Evolutionary conservation across 2,888 invertebrate genomes (phyloP).

Genomic region (Cerceris rybyensis): DNA sequence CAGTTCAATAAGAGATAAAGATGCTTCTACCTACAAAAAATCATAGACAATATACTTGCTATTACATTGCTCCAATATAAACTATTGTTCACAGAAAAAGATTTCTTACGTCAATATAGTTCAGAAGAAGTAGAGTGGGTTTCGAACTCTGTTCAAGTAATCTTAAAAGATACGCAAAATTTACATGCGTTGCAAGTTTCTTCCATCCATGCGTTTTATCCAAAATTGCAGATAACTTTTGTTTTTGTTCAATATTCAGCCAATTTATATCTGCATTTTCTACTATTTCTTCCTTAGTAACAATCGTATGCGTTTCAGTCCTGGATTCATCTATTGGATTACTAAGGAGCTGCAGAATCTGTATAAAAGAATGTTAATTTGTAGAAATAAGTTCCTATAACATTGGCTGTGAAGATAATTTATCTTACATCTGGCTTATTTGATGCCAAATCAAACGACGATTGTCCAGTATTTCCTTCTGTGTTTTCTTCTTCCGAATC

Average conservation of each 20-base stretch:
- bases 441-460: slow-evolving; percentile 81
- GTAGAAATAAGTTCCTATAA: background rate
- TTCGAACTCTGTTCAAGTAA: slow-evolving; percentile 82
- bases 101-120: slow-evolving; percentile 79
- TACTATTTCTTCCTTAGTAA: slow-evolving; percentile 65
- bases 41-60: slow-evolving; percentile 15
- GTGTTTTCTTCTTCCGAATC: slow-evolving; percentile 74
- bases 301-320: background rate
- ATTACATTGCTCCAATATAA: too few species aligned
- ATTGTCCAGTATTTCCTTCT: slow-evolving; percentile 71
- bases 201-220: slow-evolving; percentile 85
- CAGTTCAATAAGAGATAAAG: slow-evolving; percentile 67
- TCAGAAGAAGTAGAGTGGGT: slow-evolving; percentile 84
- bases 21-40: slow-evolving; percentile 65
- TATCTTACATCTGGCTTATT: slow-evolving; percentile 74
- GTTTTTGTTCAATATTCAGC: slow-evolving; percentile 75
- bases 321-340: slow-evolving; percentile 6
- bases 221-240: slow-evolving; percentile 83
- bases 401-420: slow-evolving; percentile 20
- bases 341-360: slow-evolving; percentile 68
- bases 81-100: slow-evolving; percentile 6
- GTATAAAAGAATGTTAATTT: slow-evolving; percentile 23
- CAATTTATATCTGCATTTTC: slow-evolving; percentile 68
- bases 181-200: slow-evolving; percentile 83
- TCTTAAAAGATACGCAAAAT: slow-evolving; percentile 82